Evolutionary conservation across 2,113 vertebrate species (phyloP).

Genomic region (Ammodytes dubius): DNA sequence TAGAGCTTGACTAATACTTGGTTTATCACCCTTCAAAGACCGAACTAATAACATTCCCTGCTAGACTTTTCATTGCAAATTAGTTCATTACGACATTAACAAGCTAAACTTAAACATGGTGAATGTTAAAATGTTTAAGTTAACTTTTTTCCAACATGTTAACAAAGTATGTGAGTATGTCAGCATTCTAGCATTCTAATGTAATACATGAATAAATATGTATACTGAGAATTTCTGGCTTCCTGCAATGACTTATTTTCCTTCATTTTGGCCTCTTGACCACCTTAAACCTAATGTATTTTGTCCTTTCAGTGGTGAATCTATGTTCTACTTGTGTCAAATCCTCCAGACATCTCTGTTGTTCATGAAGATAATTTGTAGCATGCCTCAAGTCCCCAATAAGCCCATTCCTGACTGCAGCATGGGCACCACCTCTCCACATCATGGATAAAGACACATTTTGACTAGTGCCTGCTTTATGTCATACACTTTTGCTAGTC

Average conservation of each 20-base stretch:
- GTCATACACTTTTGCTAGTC: conserved; percentile 14
- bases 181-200: not conserved
- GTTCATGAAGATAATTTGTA: not conserved
- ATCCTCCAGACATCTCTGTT: not conserved
- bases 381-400: conserved; percentile 1
- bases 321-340: conserved; percentile 19
- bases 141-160: not conserved
- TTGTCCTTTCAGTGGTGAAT: not conserved
- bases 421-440: not conserved
- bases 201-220: not conserved
- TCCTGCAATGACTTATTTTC: not conserved
- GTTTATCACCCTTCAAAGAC: not conserved
- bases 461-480: conserved; percentile 28
- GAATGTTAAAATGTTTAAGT: not conserved
- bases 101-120: conserved; percentile 10
- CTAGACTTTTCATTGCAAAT: not conserved
- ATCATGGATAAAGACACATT: not conserved
- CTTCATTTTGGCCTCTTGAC: not conserved
- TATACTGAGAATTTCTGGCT: not conserved
- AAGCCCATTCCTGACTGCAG: not conserved
- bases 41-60: not conserved
- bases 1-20: not conserved
- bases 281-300: not conserved
- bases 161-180: not conserved
- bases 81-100: not conserved